Evolutionary conservation across 2,113 vertebrate species (phyloP).

Genomic region (Cebidichthys violaceus): DNA sequence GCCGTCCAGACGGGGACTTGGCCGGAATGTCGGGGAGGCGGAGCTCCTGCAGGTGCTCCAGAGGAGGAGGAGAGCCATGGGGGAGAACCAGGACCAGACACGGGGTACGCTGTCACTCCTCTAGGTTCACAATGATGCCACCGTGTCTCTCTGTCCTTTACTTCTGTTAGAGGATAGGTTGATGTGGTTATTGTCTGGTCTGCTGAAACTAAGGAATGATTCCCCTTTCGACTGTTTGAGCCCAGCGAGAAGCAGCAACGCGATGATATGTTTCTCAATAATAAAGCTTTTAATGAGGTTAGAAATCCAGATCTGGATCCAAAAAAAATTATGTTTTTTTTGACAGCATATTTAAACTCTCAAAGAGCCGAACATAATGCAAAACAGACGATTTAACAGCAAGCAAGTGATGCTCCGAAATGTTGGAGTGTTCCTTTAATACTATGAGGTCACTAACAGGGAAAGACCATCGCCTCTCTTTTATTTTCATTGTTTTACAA

Average conservation of each 20-base stretch:
- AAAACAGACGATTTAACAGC: not conserved
- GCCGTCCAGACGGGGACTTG: constrained; percentile 62
- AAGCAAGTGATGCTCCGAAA: not conserved
- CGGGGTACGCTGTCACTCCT: constrained; percentile 53
- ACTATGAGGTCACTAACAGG: not conserved
- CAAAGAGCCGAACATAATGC: not conserved
- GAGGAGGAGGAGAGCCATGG: constrained; percentile 83
- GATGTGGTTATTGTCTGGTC: not conserved
- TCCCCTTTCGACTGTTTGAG: not conserved
- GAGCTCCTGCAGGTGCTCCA: constrained; percentile 85
- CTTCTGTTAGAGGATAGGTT: not conserved
- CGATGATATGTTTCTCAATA: not conserved
- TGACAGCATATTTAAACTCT: not conserved
- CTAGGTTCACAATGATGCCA: not conserved
- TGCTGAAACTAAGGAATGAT: not conserved
- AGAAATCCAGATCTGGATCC: not conserved
- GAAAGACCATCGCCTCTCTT: not conserved
- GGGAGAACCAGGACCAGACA: constrained; percentile 54
- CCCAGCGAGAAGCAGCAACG: not conserved
- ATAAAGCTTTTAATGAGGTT: not conserved
- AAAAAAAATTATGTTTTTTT: not conserved
- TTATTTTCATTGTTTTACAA: not conserved
- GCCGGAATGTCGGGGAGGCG: constrained; percentile 63
- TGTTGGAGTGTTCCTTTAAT: not conserved
- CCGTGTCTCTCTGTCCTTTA: not conserved